These are phyloP conservation scores for Drosophila pseudoobscura DNA, from an alignment of 1,140 invertebrate species.

Conservation along the genomic window DNA sequence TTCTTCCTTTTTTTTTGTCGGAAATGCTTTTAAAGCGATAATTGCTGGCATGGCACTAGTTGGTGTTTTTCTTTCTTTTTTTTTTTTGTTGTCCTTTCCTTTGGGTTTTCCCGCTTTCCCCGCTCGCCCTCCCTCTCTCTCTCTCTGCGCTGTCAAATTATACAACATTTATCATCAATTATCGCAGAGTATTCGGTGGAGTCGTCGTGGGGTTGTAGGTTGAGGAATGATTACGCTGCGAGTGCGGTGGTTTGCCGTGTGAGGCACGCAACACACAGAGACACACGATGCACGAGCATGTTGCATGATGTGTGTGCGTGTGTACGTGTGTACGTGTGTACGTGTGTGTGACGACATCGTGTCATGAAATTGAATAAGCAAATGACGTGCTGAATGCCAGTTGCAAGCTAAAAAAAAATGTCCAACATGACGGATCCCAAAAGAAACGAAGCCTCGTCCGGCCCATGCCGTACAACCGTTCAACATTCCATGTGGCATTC, in stretches of 20 bases:
- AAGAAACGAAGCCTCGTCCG: too few species aligned
- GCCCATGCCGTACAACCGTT: constrained; percentile 9
- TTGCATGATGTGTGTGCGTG: not conserved
- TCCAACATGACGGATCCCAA: constrained; percentile 28
- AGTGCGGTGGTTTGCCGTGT: constrained; percentile 29
- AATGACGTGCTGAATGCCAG: constrained; percentile 80
- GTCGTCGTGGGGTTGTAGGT: constrained; percentile 15
- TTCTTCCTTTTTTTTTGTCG: constrained; percentile 33
- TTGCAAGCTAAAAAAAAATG: constrained; percentile 57
- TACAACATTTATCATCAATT: constrained; percentile 82
- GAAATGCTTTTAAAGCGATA: constrained; percentile 80
- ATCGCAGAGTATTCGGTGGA: constrained; percentile 63
- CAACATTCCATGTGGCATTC: constrained; percentile 57
- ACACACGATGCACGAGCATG: not conserved
- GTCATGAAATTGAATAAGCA: constrained; percentile 81
- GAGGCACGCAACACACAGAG: constrained; percentile 58
- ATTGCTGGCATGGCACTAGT: constrained; percentile 67
- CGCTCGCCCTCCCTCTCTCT: too few species aligned
- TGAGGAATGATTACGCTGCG: constrained; percentile 60
- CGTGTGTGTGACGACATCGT: constrained; percentile 62
- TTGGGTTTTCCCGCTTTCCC: constrained; percentile 11
- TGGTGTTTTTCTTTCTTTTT: constrained; percentile 1
- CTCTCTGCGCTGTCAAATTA: constrained; percentile 67
- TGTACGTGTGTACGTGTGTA: constrained; percentile 2
- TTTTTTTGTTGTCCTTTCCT: constrained; percentile 5